Percentiles rank a stretch among this genome's conserved stretches.
phyloP scores from a whole-genome alignment of 2,113 vertebrate species.

The Chlamydotis undulata region DNA sequence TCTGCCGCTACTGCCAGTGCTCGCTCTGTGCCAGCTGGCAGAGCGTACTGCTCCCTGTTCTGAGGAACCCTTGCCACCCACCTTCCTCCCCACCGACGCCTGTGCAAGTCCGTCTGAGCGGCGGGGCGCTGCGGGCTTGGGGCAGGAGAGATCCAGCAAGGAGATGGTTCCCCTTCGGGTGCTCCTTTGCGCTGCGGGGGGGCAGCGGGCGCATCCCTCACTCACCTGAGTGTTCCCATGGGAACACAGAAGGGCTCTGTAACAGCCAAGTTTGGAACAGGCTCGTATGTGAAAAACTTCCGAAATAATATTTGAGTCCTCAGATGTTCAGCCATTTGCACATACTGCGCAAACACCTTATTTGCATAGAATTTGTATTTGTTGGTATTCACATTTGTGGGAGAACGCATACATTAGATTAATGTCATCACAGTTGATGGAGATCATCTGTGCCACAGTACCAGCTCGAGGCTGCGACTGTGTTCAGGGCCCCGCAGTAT shows the following conservation, averaged over 20 bases:
- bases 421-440: slow-evolving; percentile 56
- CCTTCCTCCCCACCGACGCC: background rate
- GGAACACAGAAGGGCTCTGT: background rate
- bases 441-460: slow-evolving; percentile 44
- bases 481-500: background rate
- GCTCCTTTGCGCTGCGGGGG: background rate
- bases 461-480: background rate
- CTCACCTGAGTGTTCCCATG: slow-evolving; percentile 24
- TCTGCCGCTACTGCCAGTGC: background rate
- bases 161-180: background rate
- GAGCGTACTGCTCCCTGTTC: background rate
- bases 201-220: background rate
- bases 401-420: slow-evolving; percentile 34
- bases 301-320: slow-evolving; percentile 47
- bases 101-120: background rate
- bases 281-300: background rate
- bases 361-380: slow-evolving; percentile 65
- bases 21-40: slow-evolving; percentile 39
- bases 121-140: background rate
- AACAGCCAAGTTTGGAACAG: background rate
- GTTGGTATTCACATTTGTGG: slow-evolving; percentile 45
- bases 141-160: background rate
- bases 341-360: background rate
- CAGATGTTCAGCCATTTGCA: slow-evolving; percentile 58
- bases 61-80: background rate